These are phyloP conservation scores for Elephas maximus DNA, from an alignment of 2,113 vertebrate species.

Conservation along the genomic window DNA sequence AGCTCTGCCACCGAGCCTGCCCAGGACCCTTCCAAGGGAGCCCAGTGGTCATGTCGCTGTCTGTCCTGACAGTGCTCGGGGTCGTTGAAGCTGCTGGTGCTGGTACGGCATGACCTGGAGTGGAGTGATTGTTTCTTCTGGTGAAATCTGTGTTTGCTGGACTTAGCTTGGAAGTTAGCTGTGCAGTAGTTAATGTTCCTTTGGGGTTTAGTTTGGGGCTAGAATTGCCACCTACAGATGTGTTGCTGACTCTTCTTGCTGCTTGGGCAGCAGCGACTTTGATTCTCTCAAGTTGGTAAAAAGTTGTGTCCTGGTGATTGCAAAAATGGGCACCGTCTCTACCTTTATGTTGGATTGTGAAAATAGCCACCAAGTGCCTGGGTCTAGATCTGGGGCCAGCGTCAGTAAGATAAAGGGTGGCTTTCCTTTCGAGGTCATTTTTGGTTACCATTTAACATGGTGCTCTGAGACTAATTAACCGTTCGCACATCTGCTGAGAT, in stretches of 20 bases:
- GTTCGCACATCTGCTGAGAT: rapidly evolving
- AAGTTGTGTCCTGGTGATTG: slow-evolving; percentile 59
- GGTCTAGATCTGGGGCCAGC: neutral
- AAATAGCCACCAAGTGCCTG: rapidly evolving
- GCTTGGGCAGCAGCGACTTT: slow-evolving; percentile 53
- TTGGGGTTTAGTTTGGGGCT: neutral
- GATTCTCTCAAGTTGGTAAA: slow-evolving; percentile 74
- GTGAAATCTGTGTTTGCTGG: neutral
- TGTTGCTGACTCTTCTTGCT: neutral
- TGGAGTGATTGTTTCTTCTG: neutral
- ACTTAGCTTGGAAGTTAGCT: neutral
- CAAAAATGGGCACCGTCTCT: neutral
- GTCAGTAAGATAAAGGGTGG: neutral
- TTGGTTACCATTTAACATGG: neutral
- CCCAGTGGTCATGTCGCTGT: neutral
- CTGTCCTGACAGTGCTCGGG: neutral
- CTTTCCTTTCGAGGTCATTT: neutral
- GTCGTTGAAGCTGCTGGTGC: neutral
- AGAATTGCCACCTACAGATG: neutral
- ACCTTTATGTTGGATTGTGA: neutral
- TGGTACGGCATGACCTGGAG: neutral
- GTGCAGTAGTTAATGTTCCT: neutral
- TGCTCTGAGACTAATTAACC: neutral
- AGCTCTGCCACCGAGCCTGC: rapidly evolving
- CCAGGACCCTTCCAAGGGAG: neutral